Evolutionary conservation across 2,888 invertebrate species (phyloP), one percentile per base, ranked within the genome.

Genomic region (Bellardia pandia): DNA sequence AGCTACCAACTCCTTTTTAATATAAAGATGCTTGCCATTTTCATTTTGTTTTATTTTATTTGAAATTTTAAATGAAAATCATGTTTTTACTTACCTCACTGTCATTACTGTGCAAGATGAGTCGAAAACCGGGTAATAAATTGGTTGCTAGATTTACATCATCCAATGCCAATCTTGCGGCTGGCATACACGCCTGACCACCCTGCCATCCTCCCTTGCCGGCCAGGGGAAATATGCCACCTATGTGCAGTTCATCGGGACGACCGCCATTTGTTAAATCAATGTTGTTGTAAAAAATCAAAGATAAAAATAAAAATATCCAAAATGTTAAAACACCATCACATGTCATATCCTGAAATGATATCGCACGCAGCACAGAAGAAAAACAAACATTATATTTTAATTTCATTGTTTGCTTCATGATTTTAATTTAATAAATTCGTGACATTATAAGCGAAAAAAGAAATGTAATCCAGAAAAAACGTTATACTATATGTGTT

Each of bases 121-220:
- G 95, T 91, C 96, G 96, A 94, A 98, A 99, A 80, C 98, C 98
- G 74, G 98, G 97, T 91, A 99, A 95, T 90, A 99, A 95, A 94
- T 98, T 97, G 87, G 96, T 95, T 90, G 96, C 95, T 77, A 96
- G 96, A 94, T 99, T 99, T 90, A 99, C 98, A 94, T 99, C 99
- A 91, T 98, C 97, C 91, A 99, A 95, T 51, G 99, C 99, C 94
- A 99, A 96, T 93, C 97, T 96, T 84, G 99, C 99, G 64, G 99
- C 99, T 53, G 99, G 99, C 95, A 98, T 97, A 94, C 99, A 99
- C 11, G 99, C 99, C 95, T 98, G 98, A 5, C 99, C 99, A 51
- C 99, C 99, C 92, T 99, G 98, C 99, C 99, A 99, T 90, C 99
- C 99, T 74, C 98, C 98, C 92, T 98, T 97, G 72, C 98, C 99